phyloP scores from a whole-genome alignment of 2,113 vertebrate species.

The Catagonus wagneri region DNA sequence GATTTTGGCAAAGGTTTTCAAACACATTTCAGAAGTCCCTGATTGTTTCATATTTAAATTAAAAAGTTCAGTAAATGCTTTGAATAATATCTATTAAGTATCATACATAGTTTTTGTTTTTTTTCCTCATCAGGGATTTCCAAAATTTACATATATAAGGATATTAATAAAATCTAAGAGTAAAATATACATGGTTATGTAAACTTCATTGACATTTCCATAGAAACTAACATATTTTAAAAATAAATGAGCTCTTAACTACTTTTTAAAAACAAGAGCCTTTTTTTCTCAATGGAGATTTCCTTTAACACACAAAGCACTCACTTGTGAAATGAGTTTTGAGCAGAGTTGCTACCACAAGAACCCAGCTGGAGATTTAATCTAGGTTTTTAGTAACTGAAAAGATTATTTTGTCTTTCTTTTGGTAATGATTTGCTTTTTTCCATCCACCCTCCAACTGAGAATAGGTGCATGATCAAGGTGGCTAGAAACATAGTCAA shows the following conservation, averaged over 20 bases:
- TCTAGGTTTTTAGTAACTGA: conserved; percentile 2
- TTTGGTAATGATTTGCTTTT: neutral
- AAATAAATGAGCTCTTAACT: conserved; percentile 6
- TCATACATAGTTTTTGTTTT: neutral
- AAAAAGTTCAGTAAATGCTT: conserved; percentile 30
- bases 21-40: conserved; percentile 23
- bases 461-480: neutral
- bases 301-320: neutral
- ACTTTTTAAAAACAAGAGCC: neutral
- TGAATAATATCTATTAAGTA: neutral
- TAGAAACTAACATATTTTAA: neutral
- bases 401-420: neutral
- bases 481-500: neutral
- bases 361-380: conserved; percentile 21
- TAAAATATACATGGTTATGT: conserved; percentile 34
- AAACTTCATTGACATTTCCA: conserved; percentile 35
- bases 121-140: conserved; percentile 29
- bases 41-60: conserved; percentile 35
- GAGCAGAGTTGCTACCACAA: neutral
- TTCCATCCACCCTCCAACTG: neutral
- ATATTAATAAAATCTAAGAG: conserved; percentile 24
- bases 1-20: neutral
- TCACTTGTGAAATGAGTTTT: neutral
- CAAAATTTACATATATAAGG: neutral
- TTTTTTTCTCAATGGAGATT: neutral